phyloP scores from a whole-genome alignment of 2,797 vertebrate species.

The Hoplostethus mediterraneus region DNA sequence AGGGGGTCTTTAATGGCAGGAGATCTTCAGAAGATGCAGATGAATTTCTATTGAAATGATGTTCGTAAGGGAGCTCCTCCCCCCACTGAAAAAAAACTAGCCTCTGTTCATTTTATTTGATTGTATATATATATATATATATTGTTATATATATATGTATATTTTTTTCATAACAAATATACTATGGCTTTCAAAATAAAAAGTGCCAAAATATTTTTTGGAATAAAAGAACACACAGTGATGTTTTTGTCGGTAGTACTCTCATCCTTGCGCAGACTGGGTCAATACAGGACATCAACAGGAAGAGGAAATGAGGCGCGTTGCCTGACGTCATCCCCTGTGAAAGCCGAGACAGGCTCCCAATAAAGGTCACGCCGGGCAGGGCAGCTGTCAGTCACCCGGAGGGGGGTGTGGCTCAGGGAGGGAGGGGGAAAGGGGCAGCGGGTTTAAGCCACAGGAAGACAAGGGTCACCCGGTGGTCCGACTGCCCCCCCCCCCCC shows the following conservation, averaged over 20 bases:
- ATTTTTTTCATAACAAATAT: slow-evolving; percentile 87
- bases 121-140: slow-evolving; percentile 77
- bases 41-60: slow-evolving; percentile 46
- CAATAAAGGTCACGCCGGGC: slow-evolving; percentile 69
- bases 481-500: slow-evolving; percentile 45
- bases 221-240: slow-evolving; percentile 91
- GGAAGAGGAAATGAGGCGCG: slow-evolving; percentile 74
- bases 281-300: slow-evolving; percentile 77
- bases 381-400: slow-evolving; percentile 69
- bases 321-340: slow-evolving; percentile 59
- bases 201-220: slow-evolving; percentile 88
- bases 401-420: slow-evolving; percentile 60
- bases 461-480: slow-evolving; percentile 55
- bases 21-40: slow-evolving; percentile 46
- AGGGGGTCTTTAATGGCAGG: slow-evolving; percentile 24
- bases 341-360: slow-evolving; percentile 61
- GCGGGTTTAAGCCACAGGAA: slow-evolving; percentile 66
- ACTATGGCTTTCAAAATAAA: slow-evolving; percentile 90
- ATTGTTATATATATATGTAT: slow-evolving; percentile 66
- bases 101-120: slow-evolving; percentile 82
- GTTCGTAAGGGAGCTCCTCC: slow-evolving; percentile 71
- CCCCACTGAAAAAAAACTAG: slow-evolving; percentile 78
- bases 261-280: slow-evolving; percentile 69
- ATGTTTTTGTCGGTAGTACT: slow-evolving; percentile 87
- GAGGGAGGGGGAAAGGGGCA: slow-evolving; percentile 63